Percentiles rank a stretch among this genome's conserved stretches.
These are phyloP conservation scores for Onchidella celtica DNA, from an alignment of 2,888 invertebrate genomes.

Conservation along the genomic window DNA sequence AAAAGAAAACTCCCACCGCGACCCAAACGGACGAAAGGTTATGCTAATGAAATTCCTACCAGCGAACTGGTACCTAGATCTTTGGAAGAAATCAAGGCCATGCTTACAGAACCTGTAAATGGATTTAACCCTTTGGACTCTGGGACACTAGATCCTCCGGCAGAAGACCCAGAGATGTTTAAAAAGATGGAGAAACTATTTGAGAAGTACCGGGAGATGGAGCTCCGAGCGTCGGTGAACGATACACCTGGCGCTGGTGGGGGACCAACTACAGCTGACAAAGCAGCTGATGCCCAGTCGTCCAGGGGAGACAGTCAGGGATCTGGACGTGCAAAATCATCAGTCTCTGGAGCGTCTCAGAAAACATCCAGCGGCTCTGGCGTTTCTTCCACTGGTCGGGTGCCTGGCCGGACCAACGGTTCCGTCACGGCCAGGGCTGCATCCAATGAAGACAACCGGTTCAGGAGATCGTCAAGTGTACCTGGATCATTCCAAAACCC, in stretches of 20 bases:
- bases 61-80: constrained; percentile 65
- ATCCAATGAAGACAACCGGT: constrained; percentile 11
- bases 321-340: constrained; percentile 43
- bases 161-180: constrained; percentile 74
- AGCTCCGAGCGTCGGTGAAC: constrained; percentile 68
- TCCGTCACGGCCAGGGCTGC: not conserved
- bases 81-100: constrained; percentile 66
- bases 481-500: constrained; percentile 34
- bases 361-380: constrained; percentile 28
- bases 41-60: constrained; percentile 59
- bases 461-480: constrained; percentile 17
- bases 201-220: constrained; percentile 71
- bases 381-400: not conserved
- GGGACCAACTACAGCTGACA: constrained; percentile 3
- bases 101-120: constrained; percentile 38
- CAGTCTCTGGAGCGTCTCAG: constrained; percentile 45
- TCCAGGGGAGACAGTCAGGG: not conserved
- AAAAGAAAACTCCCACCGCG: constrained; percentile 56
- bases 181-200: constrained; percentile 77
- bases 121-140: constrained; percentile 54
- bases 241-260: constrained; percentile 61
- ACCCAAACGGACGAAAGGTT: constrained; percentile 58
- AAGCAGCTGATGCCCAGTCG: constrained; percentile 48
- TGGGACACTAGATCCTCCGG: constrained; percentile 68
- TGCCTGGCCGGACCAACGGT: not conserved